A percentile compares a stretch with the other conserved stretches of the same genome.
These are phyloP conservation scores for Gasterosteus nipponicus DNA, from an alignment of 2,113 vertebrate species.

Conservation along the genomic window DNA sequence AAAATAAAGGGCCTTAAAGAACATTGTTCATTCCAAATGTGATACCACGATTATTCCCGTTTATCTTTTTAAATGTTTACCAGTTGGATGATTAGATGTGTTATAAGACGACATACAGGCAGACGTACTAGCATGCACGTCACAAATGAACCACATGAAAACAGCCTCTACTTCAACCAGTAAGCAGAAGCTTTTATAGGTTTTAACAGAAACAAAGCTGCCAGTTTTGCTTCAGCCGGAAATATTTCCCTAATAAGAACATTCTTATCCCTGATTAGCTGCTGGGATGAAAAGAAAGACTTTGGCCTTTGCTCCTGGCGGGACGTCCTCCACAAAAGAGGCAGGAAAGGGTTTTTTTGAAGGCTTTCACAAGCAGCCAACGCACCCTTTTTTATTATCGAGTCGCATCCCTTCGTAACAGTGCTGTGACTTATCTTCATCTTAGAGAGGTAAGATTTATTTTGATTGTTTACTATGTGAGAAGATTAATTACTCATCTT, in stretches of 20 bases:
- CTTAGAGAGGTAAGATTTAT: slow-evolving; percentile 9
- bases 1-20: slow-evolving; percentile 58
- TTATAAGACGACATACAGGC: background rate
- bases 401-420: background rate
- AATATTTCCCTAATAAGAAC: slow-evolving; percentile 35
- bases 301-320: slow-evolving; percentile 2
- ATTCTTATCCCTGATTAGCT: slow-evolving; percentile 48
- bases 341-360: background rate
- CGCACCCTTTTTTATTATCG: background rate
- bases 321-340: background rate
- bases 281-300: slow-evolving; percentile 21
- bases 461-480: background rate
- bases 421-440: slow-evolving; percentile 3
- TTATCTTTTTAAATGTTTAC: background rate
- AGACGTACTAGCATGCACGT: background rate
- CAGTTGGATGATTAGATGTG: background rate
- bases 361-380: background rate
- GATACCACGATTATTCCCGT: background rate
- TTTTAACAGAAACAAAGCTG: slow-evolving; percentile 16
- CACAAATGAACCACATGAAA: background rate
- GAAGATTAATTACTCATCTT: background rate
- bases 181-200: background rate
- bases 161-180: background rate
- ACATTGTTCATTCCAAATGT: background rate
- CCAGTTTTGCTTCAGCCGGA: slow-evolving; percentile 25